phyloP scores from a whole-genome alignment of 2,888 invertebrate species.

The Tenthredo amoena region DNA sequence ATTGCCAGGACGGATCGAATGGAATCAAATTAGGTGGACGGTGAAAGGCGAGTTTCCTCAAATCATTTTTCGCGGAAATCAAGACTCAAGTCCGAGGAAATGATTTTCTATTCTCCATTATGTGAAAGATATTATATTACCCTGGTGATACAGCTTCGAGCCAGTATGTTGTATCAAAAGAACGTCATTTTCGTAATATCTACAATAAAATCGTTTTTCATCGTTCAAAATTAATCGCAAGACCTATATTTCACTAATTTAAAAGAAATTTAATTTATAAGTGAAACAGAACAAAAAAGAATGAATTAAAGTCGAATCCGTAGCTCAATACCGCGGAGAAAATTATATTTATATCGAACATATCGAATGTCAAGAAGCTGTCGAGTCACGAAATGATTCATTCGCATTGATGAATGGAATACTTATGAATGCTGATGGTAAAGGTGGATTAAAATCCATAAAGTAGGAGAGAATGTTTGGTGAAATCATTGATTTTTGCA shows the following conservation, averaged over 20 bases:
- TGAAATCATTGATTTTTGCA: neutral
- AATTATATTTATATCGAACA: neutral
- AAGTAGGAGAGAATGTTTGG: neutral
- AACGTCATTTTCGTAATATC: neutral
- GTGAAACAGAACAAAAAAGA: neutral
- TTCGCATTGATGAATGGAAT: neutral
- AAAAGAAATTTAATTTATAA: neutral
- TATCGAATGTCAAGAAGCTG: neutral
- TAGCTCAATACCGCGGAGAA: neutral
- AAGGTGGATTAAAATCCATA: neutral
- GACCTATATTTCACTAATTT: neutral
- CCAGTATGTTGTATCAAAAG: neutral
- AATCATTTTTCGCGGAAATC: neutral
- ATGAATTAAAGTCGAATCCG: neutral
- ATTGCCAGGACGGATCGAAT: neutral
- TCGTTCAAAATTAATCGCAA: neutral
- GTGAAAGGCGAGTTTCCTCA: neutral
- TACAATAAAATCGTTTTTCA: neutral
- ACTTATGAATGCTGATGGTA: neutral
- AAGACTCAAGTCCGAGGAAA: neutral
- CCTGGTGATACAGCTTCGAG: neutral
- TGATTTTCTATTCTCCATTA: neutral
- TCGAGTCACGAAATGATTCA: neutral
- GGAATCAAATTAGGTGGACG: neutral
- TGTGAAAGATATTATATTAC: neutral